These are phyloP conservation scores for Zaprionus obscuricornis DNA, from an alignment of 2,888 invertebrate species.

Conservation along the genomic window DNA sequence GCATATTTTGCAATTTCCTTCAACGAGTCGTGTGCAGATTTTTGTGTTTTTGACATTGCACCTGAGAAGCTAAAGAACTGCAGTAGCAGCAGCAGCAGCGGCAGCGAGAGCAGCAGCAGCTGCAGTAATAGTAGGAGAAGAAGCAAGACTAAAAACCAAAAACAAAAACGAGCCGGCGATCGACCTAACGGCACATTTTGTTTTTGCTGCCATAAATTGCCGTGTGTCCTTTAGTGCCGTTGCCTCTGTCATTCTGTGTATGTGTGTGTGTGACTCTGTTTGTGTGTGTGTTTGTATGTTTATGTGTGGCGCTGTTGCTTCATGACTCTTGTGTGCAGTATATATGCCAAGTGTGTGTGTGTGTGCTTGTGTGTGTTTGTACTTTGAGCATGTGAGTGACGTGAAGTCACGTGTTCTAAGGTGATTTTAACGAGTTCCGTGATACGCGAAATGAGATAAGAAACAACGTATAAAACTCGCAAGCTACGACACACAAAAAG, in stretches of 20 bases:
- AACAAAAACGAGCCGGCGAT: constrained; percentile 34
- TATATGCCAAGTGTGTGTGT: constrained; percentile 6
- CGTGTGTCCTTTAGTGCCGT: too few species aligned
- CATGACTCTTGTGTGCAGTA: constrained; percentile 3
- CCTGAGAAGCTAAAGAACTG: constrained; percentile 13
- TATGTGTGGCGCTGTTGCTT: constrained; percentile 40
- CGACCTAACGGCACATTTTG: constrained; percentile 42
- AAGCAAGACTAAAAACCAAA: constrained; percentile 5
- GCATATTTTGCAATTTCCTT: constrained; percentile 31
- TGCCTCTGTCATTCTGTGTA: constrained; percentile 2
- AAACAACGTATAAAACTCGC: constrained; percentile 41
- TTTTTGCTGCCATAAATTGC: constrained; percentile 42
- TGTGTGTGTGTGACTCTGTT: constrained; percentile 6
- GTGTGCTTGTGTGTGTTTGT: constrained; percentile 34
- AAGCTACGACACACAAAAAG: constrained; percentile 29
- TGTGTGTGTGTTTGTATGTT: constrained; percentile 17
- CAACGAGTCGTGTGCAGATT: constrained; percentile 32
- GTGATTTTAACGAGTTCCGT: constrained; percentile 78
- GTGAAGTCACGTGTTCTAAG: constrained; percentile 76
- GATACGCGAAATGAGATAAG: constrained; percentile 75
- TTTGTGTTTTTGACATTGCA: constrained; percentile 54
- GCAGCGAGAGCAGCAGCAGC: not conserved
- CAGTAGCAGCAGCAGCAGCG: not conserved
- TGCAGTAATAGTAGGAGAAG: not conserved
- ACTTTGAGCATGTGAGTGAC: constrained; percentile 29